Evolutionary conservation across 2,113 vertebrate genomes (phyloP).

Genomic region (Pteruthius melanotis): DNA sequence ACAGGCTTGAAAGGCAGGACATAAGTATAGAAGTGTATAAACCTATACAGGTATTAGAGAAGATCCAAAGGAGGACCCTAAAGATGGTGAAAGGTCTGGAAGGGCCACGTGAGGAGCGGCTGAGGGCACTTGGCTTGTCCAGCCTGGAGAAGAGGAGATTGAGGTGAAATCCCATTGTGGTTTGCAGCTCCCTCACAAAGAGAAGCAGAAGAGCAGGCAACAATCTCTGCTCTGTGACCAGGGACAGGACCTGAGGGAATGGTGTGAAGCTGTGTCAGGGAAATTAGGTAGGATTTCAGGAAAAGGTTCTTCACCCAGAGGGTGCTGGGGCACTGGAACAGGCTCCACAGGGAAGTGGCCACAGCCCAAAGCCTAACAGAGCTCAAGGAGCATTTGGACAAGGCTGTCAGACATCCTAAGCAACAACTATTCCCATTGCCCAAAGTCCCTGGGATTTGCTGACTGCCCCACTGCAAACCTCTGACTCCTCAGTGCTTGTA

Average conservation of each 20-base stretch:
- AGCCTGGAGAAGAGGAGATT: neutral
- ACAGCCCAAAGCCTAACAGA: neutral
- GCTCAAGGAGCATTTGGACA: neutral
- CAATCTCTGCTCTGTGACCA: neutral
- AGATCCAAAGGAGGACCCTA: neutral
- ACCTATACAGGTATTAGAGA: neutral
- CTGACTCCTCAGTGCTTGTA: neutral
- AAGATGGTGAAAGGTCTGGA: neutral
- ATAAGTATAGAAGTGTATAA: neutral
- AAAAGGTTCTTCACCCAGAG: neutral
- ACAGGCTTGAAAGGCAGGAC: neutral
- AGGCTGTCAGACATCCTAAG: neutral
- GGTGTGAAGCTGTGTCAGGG: neutral
- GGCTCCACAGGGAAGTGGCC: neutral
- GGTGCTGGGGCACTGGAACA: neutral
- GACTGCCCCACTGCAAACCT: neutral
- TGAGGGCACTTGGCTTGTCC: neutral
- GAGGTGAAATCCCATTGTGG: neutral
- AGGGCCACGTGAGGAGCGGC: rapidly evolving
- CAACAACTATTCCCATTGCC: too few relatives aligned
- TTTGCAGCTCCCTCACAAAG: neutral
- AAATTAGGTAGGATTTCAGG: neutral
- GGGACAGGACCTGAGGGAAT: neutral
- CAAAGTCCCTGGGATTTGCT: neutral
- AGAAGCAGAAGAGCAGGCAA: neutral